These are phyloP conservation scores for Chymomyza fuscimana DNA, from an alignment of 2,888 invertebrate genomes.

Conservation along the genomic window DNA sequence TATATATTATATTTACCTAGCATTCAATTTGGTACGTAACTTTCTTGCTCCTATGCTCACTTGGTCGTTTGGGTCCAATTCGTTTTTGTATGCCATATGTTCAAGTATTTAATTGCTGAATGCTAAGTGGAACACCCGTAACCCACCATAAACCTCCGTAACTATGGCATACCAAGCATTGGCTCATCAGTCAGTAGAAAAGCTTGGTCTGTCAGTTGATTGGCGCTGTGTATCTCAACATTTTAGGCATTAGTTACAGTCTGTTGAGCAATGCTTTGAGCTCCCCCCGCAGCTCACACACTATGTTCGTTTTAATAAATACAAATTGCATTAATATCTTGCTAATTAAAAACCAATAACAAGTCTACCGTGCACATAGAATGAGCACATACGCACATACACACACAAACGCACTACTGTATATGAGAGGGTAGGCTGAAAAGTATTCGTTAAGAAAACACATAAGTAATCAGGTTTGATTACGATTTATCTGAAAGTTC, in stretches of 20 bases:
- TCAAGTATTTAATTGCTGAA: conserved; percentile 63
- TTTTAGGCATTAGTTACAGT: conserved; percentile 56
- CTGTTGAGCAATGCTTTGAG: conserved; percentile 27
- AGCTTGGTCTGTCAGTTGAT: conserved; percentile 25
- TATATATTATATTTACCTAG: conserved; percentile 56
- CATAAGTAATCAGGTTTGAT: no score
- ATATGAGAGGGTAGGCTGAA: not conserved
- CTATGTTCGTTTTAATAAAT: conserved; percentile 44
- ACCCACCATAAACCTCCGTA: not conserved
- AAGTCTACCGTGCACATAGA: conserved; percentile 15
- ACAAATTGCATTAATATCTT: conserved; percentile 56
- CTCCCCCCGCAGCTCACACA: not conserved
- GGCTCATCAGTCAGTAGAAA: conserved; percentile 4
- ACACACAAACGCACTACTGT: no score
- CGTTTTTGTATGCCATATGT: conserved; percentile 48
- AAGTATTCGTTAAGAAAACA: not conserved
- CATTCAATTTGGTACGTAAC: conserved; percentile 56
- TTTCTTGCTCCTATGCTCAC: conserved; percentile 49
- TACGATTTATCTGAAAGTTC: no score
- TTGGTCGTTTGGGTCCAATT: not conserved
- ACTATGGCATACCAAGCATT: not conserved
- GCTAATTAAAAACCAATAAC: conserved; percentile 67
- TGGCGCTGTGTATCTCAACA: conserved; percentile 16
- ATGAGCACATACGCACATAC: not conserved
- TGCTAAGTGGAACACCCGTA: conserved; percentile 37